Base-by-base conservation (phyloP, 2,797 vertebrate species). In the Notoglanidium macrostoma region DNA sequence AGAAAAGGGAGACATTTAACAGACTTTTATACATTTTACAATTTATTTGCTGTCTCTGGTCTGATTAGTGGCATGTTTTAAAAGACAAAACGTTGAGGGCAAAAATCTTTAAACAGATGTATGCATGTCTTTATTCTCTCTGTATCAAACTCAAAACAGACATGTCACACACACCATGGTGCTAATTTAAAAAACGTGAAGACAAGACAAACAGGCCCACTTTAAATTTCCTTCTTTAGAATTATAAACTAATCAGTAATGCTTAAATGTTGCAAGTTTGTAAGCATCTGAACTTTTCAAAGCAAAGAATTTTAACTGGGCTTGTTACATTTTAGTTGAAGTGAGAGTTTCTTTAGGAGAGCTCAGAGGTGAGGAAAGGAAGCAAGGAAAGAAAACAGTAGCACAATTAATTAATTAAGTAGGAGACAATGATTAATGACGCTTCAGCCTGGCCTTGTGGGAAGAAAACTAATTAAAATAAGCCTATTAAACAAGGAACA, bases 91-190 rank as follows among this genome's bases (percentile, higher is more conserved):
- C 29, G 8, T 32, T 57, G 32, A 26, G 77, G 32, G 21, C 11
- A 46, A 61, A n/a, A 81, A 81, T 46, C 35, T 81, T 81, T 46
- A 26, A 81, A 63, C 57, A 81, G 78, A 81, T 61, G 77, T 40
- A 40, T 0, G 4, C 19, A 57, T 40, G 77, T 51, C 12, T 55
- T 78, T 76, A 17, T n/a, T 76, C 26, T n/a, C 26, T 0, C 12
- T 59, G 54, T 57, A 21, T 26, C 35, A 61, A 80, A 80, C 78
- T n/a, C 57, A 44, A 63, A 80, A 63, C 78, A 80, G 78, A 46
- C 40, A 63, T 26, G 23, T 46, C 12, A 44, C 23, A 78, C 76
- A 55, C 29, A 57, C 51, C 76, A 78, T 35, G 29, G 76, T 57
- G 78, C 57, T 63, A 63, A 63, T 80, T 61, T 44, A 61, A 61